Percentiles rank a stretch among this genome's conserved stretches.
These are phyloP conservation scores for Antigone vipio DNA, from an alignment of 2,113 vertebrate genomes.

Conservation along the genomic window DNA sequence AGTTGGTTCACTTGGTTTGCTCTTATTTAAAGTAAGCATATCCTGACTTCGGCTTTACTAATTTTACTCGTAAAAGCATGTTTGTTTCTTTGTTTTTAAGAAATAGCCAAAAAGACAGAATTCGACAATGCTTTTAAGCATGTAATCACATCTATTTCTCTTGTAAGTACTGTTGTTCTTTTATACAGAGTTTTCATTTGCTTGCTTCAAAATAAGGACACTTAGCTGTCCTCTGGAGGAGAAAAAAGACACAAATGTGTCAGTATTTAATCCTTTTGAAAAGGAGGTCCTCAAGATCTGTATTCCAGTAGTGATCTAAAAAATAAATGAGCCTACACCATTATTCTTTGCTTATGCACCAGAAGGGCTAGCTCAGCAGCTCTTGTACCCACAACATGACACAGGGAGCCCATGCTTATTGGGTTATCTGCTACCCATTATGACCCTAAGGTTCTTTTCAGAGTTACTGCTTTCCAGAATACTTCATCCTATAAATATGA, in stretches of 20 bases:
- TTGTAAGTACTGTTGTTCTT: not conserved
- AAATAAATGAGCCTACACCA: not conserved
- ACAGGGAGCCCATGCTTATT: not conserved
- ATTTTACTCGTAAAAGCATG: not conserved
- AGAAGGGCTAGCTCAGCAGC: not conserved
- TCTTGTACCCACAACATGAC: not conserved
- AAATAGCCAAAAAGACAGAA: not conserved
- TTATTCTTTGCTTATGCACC: not conserved
- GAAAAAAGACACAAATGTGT: not conserved
- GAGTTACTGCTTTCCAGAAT: not conserved
- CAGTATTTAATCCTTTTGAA: not conserved
- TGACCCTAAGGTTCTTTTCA: not conserved
- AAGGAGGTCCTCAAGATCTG: not conserved
- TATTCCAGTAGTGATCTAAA: not conserved
- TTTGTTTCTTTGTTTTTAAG: not conserved
- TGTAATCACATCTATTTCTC: not conserved
- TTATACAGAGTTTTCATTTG: not conserved
- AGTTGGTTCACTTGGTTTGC: not conserved
- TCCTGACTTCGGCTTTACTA: not conserved
- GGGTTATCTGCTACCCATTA: not conserved
- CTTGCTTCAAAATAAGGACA: not conserved
- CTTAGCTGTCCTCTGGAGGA: not conserved
- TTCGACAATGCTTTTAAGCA: not conserved
- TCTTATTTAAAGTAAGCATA: not conserved
- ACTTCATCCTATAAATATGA: not conserved